Conservation (phyloP, 2,888 invertebrate genomes). For the Leptopterna dolabrata region DNA sequence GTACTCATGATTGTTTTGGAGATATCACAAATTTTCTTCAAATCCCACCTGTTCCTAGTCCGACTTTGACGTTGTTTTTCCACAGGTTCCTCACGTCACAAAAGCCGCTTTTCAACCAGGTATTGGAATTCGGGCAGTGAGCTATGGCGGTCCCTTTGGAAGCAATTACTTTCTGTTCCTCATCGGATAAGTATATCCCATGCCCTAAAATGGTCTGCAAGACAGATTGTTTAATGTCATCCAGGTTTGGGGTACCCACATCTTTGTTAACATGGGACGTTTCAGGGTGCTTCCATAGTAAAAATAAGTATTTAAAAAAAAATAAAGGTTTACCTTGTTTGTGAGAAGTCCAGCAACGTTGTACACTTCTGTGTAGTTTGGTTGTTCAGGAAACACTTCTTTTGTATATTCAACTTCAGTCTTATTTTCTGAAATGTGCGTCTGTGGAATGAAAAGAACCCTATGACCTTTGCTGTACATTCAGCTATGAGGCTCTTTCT, state of each 20-base stretch:
- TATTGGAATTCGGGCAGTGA: slow-evolving; percentile 91
- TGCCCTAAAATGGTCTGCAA: slow-evolving; percentile 84
- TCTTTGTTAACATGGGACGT: too few species aligned
- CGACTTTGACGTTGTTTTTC: slow-evolving; percentile 77
- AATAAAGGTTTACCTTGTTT: slow-evolving; percentile 70
- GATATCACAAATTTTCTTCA: neutral
- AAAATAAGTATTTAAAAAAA: too few species aligned
- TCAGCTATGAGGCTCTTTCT: too few species aligned
- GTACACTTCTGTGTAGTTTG: slow-evolving; percentile 81
- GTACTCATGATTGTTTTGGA: too few species aligned
- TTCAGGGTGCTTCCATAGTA: too few species aligned
- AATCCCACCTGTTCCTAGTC: slow-evolving; percentile 82
- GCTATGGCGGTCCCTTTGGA: slow-evolving; percentile 76
- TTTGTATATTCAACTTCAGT: slow-evolving; percentile 78
- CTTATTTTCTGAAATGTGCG: slow-evolving; percentile 85
- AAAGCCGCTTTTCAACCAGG: slow-evolving; percentile 81
- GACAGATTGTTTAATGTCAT: neutral
- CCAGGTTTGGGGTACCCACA: too few species aligned
- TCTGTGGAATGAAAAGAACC: slow-evolving; percentile 71
- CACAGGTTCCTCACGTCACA: slow-evolving; percentile 80
- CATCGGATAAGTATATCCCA: slow-evolving; percentile 78
- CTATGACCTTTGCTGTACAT: too few species aligned
- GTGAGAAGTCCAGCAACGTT: slow-evolving; percentile 79
- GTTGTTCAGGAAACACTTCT: slow-evolving; percentile 70
- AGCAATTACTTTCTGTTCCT: slow-evolving; percentile 76